These are phyloP conservation scores for Lepidurus apus DNA, from an alignment of 1,140 invertebrate species.

Conservation along the genomic window DNA sequence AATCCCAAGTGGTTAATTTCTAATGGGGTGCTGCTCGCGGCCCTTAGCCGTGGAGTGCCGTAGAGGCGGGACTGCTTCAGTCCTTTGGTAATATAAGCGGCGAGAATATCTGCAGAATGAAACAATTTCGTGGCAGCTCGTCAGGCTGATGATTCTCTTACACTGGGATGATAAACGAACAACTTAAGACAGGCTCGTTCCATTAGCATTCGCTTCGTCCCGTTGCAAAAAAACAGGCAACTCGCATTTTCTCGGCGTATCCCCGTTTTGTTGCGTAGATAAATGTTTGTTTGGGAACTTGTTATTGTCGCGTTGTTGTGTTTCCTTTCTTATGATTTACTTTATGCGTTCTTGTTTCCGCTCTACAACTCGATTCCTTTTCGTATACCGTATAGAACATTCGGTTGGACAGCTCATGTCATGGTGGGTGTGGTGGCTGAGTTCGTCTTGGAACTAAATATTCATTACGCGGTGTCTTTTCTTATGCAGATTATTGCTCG, in stretches of 20 bases:
- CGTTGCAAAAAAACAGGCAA: background rate
- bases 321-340: too few relatives aligned
- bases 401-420: background rate
- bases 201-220: background rate
- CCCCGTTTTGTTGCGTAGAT: background rate
- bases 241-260: background rate
- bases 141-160: background rate
- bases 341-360: too few relatives aligned
- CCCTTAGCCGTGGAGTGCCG: background rate
- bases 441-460: background rate
- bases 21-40: background rate
- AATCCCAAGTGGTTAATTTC: slow-evolving; percentile 15
- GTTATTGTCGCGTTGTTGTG: too few relatives aligned
- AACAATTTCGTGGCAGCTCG: background rate
- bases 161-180: background rate
- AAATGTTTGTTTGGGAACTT: too few relatives aligned
- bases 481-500: slow-evolving; percentile 32
- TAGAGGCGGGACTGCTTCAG: background rate
- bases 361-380: too few relatives aligned
- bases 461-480: background rate
- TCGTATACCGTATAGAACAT: too few relatives aligned
- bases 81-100: background rate
- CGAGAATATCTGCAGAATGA: background rate
- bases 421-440: background rate
- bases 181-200: slow-evolving; percentile 1